Evolutionary conservation across 2,113 vertebrate genomes (phyloP), one percentile per base, ranked within the genome.

Genomic region (Platichthys stellatus): DNA sequence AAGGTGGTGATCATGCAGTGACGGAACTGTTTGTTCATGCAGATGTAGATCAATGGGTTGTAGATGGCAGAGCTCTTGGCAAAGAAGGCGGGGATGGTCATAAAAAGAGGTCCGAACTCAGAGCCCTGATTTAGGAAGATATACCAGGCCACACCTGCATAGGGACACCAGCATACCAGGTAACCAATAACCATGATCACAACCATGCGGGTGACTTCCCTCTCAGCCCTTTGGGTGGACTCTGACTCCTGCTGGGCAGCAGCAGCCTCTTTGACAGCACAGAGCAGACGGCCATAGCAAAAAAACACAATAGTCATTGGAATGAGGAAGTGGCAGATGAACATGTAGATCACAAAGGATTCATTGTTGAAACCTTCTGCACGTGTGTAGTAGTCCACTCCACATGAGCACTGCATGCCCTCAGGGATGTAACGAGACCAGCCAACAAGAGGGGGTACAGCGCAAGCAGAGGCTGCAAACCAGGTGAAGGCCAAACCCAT

Each of bases 1-100:
- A 99, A 88, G 21, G 98, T 99, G 74, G 96, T 99, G 91, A 99
- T 91, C 98, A 99, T 99, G 95, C 97, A 99, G 94, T 96, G 92
- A 84, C 98, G 97, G 95, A 99, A 99, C 96, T 99, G 98, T 93
- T 97, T 99, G 91, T 99, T 99, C 97, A 99, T 93, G 84, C 96
- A 93, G 43, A 99, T 96, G 90, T 99, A 99, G 93, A 99, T 99
- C 84, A 97, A 18, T 0, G 98, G 98, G 92, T 99, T 99, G 95
- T 98, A 99, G 93, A 98, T 89, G 63, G 98, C 0, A 0, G 97
- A 60, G 24, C 71, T 88, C 96, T 99, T 99, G 94, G 98, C 98
- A 83, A 99, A 99, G 95, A 99, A 99, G 0, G 97, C 90, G 0
- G 97, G 97, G 69, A 97, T 0, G 69, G 97, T 98, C 98, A 99